Base-by-base conservation (phyloP, 2,113 vertebrate genomes). In the Phalacrocorax brasilianus region DNA sequence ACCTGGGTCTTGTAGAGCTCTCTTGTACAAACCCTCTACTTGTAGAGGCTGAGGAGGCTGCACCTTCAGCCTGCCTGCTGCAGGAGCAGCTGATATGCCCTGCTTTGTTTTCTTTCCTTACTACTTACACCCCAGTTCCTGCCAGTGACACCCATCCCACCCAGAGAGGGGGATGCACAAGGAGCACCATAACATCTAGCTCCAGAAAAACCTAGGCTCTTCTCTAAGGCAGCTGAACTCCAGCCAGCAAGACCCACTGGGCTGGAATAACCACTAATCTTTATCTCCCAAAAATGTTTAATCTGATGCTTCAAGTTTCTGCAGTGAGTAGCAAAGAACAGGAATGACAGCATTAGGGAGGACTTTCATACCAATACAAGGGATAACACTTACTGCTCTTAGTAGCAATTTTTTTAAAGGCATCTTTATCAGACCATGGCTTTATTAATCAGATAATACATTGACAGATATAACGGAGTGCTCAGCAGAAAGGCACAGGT, bases 51-150 rank as follows among this genome's bases (percentile, higher is more conserved):
- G 62, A 19, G 14, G 55, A 77, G 32, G 11, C 30, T 66, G n/a
- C 20, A 27, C 15, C 32, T 44, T 45, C 56, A 83, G 59, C 47
- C 40, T 49, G 26, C 32, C 35, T 82, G 53, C 66, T 3, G 1
- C 26, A 38, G 47, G 27, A 79, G 24, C 16, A 58, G 17, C 35
- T 71, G 26, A 27, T 0, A 0, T 38, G 63, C 17, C 52, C n/a
- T 40, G 21, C 24, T 87, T 65, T 40, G 8, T 52, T 58, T 83
- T 44, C 42, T 71, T 63, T 67, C 30, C 33, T 62, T 83, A 19
- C 35, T 47, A 8, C 7, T 8, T 14, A 47, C 17, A 68, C 12
- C 35, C 11, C 1, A 2, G 63, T n/a, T 74, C 28, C 26, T 52
- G 28, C 24, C 18, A 61, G 61, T 66, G 66, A 38, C 23, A 56